Evolutionary conservation across 2,888 invertebrate genomes (phyloP).

Genomic region (Leptinotarsa juncta): DNA sequence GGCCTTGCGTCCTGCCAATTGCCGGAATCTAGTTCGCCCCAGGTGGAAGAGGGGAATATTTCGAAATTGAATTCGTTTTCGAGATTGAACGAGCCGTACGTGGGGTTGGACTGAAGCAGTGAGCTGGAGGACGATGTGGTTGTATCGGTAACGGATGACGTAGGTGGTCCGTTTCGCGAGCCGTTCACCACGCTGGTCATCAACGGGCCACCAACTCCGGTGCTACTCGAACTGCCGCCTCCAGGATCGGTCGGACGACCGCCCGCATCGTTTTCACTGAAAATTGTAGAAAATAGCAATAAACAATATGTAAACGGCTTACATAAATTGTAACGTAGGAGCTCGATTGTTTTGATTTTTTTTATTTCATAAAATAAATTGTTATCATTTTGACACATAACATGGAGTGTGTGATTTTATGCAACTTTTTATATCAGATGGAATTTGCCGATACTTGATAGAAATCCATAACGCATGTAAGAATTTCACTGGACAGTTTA

Average conservation of each 20-base stretch:
- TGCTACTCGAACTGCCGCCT: slow-evolving; percentile 55
- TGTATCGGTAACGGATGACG: slow-evolving; percentile 57
- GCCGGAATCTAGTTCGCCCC: slow-evolving; percentile 66
- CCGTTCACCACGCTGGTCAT: slow-evolving; percentile 82
- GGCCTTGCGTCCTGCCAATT: slow-evolving; percentile 66
- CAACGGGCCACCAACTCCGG: slow-evolving; percentile 75
- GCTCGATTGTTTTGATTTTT: too few relatives aligned
- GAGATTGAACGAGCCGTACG: slow-evolving; percentile 42
- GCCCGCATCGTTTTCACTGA: slow-evolving; percentile 61
- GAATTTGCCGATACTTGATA: too few relatives aligned
- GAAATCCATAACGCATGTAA: too few relatives aligned
- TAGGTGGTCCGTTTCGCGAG: slow-evolving; percentile 60
- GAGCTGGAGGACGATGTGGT: slow-evolving; percentile 56
- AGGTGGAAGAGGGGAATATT: slow-evolving; percentile 74
- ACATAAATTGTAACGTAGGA: too few relatives aligned
- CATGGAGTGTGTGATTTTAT: too few relatives aligned
- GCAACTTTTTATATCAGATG: too few relatives aligned
- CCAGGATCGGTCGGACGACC: slow-evolving; percentile 61
- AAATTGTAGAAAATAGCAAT: slow-evolving; percentile 26
- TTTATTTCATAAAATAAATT: too few relatives aligned
- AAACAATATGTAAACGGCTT: too few relatives aligned
- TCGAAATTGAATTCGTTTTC: slow-evolving; percentile 65
- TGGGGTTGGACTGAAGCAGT: slow-evolving; percentile 49
- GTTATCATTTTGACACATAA: too few relatives aligned
- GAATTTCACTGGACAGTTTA: too few relatives aligned